Percentiles rank a stretch among this genome's conserved stretches.
Evolutionary conservation across 2,797 vertebrate genomes (phyloP).

Genomic region (Xenentodon cancila): DNA sequence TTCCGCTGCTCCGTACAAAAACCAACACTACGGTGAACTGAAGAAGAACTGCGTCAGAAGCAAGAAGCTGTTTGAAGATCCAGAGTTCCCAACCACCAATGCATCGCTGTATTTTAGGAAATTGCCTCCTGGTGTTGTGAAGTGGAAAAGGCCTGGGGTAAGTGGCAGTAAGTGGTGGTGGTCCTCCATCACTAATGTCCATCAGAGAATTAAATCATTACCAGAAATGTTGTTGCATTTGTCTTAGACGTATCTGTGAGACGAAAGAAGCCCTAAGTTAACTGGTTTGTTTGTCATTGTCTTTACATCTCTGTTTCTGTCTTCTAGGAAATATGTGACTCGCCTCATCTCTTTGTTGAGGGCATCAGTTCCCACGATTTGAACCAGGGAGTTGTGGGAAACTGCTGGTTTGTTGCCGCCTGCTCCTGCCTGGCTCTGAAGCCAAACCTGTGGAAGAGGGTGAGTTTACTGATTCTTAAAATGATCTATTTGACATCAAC

Average conservation of each 20-base stretch:
- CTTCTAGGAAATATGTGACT: constrained; percentile 85
- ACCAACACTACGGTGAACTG: constrained; percentile 87
- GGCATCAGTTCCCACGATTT: constrained; percentile 92
- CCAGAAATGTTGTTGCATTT: too few relatives aligned
- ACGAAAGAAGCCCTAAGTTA: too few relatives aligned
- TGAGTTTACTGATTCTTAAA: constrained; percentile 45
- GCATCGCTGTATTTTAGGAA: constrained; percentile 86
- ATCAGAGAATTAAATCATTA: too few relatives aligned
- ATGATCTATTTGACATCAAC: too few relatives aligned
- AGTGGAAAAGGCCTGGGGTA: constrained; percentile 91
- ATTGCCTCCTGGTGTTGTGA: constrained; percentile 76
- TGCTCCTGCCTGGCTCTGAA: constrained; percentile 94
- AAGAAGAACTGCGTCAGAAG: constrained; percentile 82
- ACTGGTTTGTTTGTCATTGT: too few relatives aligned
- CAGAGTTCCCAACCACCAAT: constrained; percentile 86
- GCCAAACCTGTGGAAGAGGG: constrained; percentile 90
- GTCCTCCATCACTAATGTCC: too few relatives aligned
- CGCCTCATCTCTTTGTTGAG: constrained; percentile 88
- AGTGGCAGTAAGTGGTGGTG: constrained; percentile 30
- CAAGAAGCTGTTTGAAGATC: constrained; percentile 88
- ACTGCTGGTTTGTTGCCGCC: constrained; percentile 95
- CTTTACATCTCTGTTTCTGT: background rate
- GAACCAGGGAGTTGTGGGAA: constrained; percentile 90
- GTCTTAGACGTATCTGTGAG: too few relatives aligned
- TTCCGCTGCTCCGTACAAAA: constrained; percentile 78